These are phyloP conservation scores for Chrysogorgia sp. DNA, from an alignment of 92 coral and sea anemone species.

Conservation along the genomic window DNA sequence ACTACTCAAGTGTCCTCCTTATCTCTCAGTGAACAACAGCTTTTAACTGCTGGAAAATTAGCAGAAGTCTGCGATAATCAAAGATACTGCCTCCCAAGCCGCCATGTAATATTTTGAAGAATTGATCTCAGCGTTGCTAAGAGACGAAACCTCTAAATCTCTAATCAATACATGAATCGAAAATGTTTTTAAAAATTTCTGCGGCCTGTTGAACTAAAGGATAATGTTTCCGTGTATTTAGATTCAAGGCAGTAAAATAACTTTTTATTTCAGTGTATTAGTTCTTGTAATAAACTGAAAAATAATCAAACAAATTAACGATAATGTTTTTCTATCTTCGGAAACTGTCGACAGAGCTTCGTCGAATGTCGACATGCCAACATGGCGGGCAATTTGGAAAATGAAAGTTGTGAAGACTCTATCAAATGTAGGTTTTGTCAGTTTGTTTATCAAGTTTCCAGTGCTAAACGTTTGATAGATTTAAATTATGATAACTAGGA, in stretches of 20 bases:
- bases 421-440: not conserved
- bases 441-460: not conserved
- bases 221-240: too few relatives aligned
- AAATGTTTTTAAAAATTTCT: too few relatives aligned
- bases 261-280: not conserved
- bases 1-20: not conserved
- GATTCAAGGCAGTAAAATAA: not conserved
- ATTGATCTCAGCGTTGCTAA: conserved; percentile 30
- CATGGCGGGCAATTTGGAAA: conserved; percentile 37
- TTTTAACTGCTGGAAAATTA: conserved; percentile 5
- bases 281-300: not conserved
- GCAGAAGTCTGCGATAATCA: not conserved
- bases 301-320: not conserved
- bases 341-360: not conserved
- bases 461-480: too few relatives aligned
- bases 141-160: conserved; percentile 4
- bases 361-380: conserved; percentile 3
- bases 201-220: too few relatives aligned
- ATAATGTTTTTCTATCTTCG: too few relatives aligned
- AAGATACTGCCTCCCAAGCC: not conserved
- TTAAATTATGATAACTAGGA: too few relatives aligned
- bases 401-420: not conserved
- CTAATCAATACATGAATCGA: not conserved
- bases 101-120: not conserved
- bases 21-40: not conserved